Base-by-base conservation (phyloP, 2,888 invertebrate genomes). In the Scaptomyza flava region DNA sequence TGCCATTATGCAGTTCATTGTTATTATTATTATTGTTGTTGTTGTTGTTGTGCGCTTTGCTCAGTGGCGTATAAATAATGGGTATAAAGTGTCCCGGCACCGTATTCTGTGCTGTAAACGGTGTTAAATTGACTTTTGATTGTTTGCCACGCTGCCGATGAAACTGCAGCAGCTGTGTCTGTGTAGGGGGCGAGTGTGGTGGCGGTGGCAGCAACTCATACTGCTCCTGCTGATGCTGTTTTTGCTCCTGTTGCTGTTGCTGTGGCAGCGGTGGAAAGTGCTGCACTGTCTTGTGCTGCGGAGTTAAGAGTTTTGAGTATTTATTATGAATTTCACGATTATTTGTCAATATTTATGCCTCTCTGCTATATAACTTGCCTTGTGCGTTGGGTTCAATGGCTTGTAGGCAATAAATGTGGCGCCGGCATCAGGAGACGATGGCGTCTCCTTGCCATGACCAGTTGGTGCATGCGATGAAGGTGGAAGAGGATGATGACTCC, bases 11-110 rank as follows among this genome's bases (percentile, higher is more conserved):
- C 60, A 71, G 71, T 60, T 79, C 67, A 54, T 67, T 66, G 68
- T 70, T 59, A 54, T 68, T 70, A 72, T 61, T 68, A 52, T 66
- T 69, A 62, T 43, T 73, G 71, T 27, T 63, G 62, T 67, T 68
- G 67, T 56, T 66, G 51, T 47, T 67, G 61, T 66, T 72, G 23
- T 4, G 3, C 2, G 72, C 56, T 58, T 76, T 89, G 89, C 77
- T 91, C 81, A 89, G 72, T 88, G 90, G 90, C 69, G 89, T 86
- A 88, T 91, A 91, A 88, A 92, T 89, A 80, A 93, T 93, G 46
- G 93, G 94, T 69, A 92, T 89, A 88, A 94, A 94, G 70, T 93
- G 92, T 58, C 94, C 93, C 17, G 93, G 93, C 68, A 93, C 79
- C 60, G 93, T 93, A 84, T 94, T 94, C 72, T 92, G 92, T 70